Evolutionary conservation across 2,888 invertebrate species (phyloP), one percentile per base, ranked within the genome.

Genomic region (Odontocerum albicorne): DNA sequence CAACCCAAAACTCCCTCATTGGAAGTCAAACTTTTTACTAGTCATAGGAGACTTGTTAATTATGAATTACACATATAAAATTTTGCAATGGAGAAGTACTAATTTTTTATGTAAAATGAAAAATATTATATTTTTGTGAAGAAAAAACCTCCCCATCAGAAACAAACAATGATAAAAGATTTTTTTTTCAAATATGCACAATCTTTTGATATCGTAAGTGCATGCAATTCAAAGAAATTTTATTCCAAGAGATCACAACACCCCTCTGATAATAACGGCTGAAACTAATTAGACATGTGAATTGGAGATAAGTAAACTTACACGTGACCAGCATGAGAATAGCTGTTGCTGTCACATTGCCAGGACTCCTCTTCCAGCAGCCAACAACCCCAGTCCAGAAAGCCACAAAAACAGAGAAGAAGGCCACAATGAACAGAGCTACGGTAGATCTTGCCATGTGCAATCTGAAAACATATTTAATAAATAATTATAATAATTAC

Each of bases 341-440:
- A 21, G 95, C 95, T 3, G 96, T 96, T 46, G 93, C 91, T 20
- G 95, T 92, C 66, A 96, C 92, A 70, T 95, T 92, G 62, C 92
- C 92, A 6, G 95, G 91, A 44, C 94, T 94, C 64, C 96, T 83
- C 72, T 92, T 88, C 94, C 96, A 98, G 72, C 97, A 98, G 64
- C 97, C 96, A 22, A 95, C 90, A 10, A 96, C 87, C 55, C 97
- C 97, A 50, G 95, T 93, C 85, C 96, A 92, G 76, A 96, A 96
- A 16, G 96, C 92, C 65, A 94, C 86, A 74, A 96, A 91, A 63
- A 96, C 87, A 38, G 93, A 85, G 65, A 94, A 82, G 76, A 98
- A 92, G 44, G 92, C 92, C 52, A 96, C 86, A 67, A 95, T 92
- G 80, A 95, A 96, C 64, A 96, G 82, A 31, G 93, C 94, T 68